phyloP scores from a whole-genome alignment of 2,113 vertebrate genomes.

The Willisornis vidua region DNA sequence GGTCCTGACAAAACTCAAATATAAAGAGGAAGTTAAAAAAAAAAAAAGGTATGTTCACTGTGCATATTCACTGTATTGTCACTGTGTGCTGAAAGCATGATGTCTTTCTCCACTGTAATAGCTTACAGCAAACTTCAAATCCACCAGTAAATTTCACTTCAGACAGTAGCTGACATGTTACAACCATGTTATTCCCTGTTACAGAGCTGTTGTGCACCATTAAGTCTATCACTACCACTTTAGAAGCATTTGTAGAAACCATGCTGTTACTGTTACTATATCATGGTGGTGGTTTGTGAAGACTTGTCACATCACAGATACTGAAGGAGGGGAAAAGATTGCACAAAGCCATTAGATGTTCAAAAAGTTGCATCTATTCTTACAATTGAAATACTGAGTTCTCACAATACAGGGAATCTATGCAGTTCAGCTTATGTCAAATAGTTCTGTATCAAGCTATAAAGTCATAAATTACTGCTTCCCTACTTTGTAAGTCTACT shows the following conservation, averaged over 20 bases:
- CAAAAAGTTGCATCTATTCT: constrained; percentile 26
- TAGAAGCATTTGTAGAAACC: not conserved
- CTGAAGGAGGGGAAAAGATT: constrained; percentile 39
- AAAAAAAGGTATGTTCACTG: not conserved
- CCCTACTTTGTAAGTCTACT: not conserved
- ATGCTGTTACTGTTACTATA: not conserved
- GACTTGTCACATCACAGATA: not conserved
- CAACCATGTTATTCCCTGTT: not conserved
- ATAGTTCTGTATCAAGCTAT: not conserved
- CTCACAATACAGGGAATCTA: not conserved
- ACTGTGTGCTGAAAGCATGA: not conserved
- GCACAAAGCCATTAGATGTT: not conserved
- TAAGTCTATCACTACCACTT: not conserved
- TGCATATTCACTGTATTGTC: not conserved
- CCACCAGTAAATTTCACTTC: not conserved
- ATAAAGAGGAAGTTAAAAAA: not conserved
- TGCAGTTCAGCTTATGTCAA: not conserved
- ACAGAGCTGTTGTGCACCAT: not conserved
- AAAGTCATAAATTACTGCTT: not conserved
- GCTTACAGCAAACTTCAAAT: not conserved
- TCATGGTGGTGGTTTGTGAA: not conserved
- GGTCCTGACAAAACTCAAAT: not conserved
- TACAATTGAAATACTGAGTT: not conserved
- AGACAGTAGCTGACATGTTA: not conserved
- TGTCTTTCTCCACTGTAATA: not conserved